Base-by-base conservation (phyloP, 2,797 vertebrate species). In the Anniella stebbinsi region DNA sequence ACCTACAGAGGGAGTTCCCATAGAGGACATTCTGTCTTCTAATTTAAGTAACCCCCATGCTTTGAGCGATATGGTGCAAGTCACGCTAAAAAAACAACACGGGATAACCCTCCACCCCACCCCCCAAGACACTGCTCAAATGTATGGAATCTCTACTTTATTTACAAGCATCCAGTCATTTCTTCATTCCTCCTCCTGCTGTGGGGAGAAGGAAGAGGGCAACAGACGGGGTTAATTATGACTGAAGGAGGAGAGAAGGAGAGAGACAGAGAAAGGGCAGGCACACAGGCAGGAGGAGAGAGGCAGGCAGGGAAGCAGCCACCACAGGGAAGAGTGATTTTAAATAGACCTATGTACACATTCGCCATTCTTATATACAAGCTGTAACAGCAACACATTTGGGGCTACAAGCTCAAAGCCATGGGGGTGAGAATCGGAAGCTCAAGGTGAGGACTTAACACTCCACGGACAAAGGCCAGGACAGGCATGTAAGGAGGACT, bases 271-370 rank as follows among this genome's bases (percentile, higher is more conserved):
- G 30, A 69, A 8, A 33, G 45, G 48, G 66, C 33, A 77, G 60
- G 84, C 30, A 54, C 11, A 25, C 38, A 51, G 38, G 66, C 54
- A 33, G n/a, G 30, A n/a, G 12, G 10, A n/a, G 21, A 33, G 4
- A 5, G 21, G 63, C 73, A 84, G 28, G 87, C 63, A 73, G 48
- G 45, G 45, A 45, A 45, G 30, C 30, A 76, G 84, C 45, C 57
- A n/a, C 63, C 48, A 73, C 1, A 72, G 63, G 87, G 80, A 63
- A 84, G 57, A 90, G 80, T 66, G 60, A 41, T 48, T 63, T 83
- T 89, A 89, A 89, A 92, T 87, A 92, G 75, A 33, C 57, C 81
- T 89, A 87, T 89, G 73, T 86, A 84, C 85, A 88, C 54, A 78
- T 38, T 23, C 13, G 48, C 70, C 33, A 25, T 72, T 66, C 63